These are phyloP conservation scores for Vanessa cardui DNA, from an alignment of 2,888 invertebrate species.

Conservation along the genomic window DNA sequence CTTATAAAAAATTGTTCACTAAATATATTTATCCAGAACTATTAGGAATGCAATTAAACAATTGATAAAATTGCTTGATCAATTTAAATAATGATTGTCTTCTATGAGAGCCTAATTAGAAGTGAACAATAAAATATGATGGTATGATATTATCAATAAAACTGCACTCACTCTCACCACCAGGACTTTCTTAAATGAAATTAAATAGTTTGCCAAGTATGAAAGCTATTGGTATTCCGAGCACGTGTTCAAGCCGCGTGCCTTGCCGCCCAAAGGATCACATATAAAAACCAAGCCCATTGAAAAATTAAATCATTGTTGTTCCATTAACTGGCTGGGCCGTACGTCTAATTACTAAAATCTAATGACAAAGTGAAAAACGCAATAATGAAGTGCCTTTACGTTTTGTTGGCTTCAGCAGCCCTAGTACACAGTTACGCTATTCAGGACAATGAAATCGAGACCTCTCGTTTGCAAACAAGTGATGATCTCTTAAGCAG, in stretches of 20 bases:
- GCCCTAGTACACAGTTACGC: constrained; percentile 75
- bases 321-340: constrained; percentile 76
- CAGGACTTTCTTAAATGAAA: constrained; percentile 80
- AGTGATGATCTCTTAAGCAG: constrained; percentile 88
- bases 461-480: constrained; percentile 81
- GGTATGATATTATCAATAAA: constrained; percentile 38
- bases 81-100: neutral
- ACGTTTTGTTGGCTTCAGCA: constrained; percentile 79
- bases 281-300: constrained; percentile 87
- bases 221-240: constrained; percentile 64
- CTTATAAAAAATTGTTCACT: neutral
- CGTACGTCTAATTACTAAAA: constrained; percentile 75
- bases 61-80: too few species aligned
- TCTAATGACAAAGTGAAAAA: constrained; percentile 74
- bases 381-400: constrained; percentile 77
- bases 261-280: constrained; percentile 81
- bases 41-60: too few species aligned
- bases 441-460: constrained; percentile 82
- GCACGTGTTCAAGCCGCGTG: constrained; percentile 68
- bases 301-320: constrained; percentile 82
- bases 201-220: constrained; percentile 76
- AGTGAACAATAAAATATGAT: constrained; percentile 16
- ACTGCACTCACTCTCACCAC: constrained; percentile 69
- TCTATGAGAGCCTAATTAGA: neutral
- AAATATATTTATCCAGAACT: neutral